phyloP scores from a whole-genome alignment of 2,797 vertebrate genomes.

The Oophaga sylvatica region DNA sequence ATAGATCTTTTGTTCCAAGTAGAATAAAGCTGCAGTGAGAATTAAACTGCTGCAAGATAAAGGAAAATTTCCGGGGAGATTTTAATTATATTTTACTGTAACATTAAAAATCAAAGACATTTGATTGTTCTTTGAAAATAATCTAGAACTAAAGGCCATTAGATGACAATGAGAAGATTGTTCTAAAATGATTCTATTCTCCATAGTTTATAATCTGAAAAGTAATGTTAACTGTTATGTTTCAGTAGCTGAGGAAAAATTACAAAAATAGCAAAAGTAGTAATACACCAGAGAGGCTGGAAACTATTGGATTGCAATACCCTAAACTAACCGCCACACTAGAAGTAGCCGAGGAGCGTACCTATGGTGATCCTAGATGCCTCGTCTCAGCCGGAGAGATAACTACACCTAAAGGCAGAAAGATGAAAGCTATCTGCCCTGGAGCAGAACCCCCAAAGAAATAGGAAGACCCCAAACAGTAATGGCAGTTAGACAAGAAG shows the following conservation, averaged over 20 bases:
- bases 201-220: slow-evolving; percentile 59
- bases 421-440: no score
- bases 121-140: slow-evolving; percentile 57
- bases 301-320: no score
- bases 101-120: slow-evolving; percentile 56
- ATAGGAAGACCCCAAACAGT: no score
- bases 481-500: no score
- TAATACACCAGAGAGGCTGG: no score
- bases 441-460: no score
- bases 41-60: slow-evolving; percentile 58
- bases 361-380: no score
- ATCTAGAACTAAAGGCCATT: slow-evolving; percentile 43
- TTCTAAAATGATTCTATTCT: slow-evolving; percentile 61
- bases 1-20: slow-evolving; percentile 36
- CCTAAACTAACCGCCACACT: no score
- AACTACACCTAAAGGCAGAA: no score
- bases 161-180: slow-evolving; percentile 45
- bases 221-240: slow-evolving; percentile 58
- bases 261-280: no score
- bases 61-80: slow-evolving; percentile 44
- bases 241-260: slow-evolving; percentile 58
- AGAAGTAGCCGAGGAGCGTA: no score
- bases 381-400: no score
- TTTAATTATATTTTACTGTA: slow-evolving; percentile 60
- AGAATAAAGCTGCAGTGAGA: slow-evolving; percentile 40